Percentiles rank a stretch among this genome's conserved stretches.
These are phyloP conservation scores for Galerucella nymphaeae DNA, from an alignment of 2,888 invertebrate genomes.

Conservation along the genomic window DNA sequence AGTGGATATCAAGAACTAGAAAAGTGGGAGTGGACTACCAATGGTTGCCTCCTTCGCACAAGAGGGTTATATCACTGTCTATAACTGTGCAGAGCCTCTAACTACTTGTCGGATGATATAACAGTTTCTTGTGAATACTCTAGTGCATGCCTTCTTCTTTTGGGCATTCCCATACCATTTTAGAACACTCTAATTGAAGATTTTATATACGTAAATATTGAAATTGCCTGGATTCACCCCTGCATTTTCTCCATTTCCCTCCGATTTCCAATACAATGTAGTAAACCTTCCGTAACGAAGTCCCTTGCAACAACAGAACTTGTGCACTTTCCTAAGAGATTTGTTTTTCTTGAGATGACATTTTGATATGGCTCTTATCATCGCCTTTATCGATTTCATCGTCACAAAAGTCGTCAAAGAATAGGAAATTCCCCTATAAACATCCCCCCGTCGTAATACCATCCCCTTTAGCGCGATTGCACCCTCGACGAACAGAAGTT, in stretches of 20 bases:
- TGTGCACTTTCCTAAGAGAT: constrained; percentile 59
- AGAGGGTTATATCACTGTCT: too few species aligned
- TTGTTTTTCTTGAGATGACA: constrained; percentile 64
- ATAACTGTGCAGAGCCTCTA: too few species aligned
- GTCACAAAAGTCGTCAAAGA: constrained; percentile 29
- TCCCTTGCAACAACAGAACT: constrained; percentile 49
- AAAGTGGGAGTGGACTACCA: too few species aligned
- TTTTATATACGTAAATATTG: constrained; percentile 8
- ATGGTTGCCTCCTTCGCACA: too few species aligned
- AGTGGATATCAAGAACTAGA: too few species aligned
- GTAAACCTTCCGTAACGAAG: constrained; percentile 42
- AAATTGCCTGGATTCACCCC: constrained; percentile 1
- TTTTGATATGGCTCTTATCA: constrained; percentile 59
- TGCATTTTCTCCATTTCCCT: constrained; percentile 29
- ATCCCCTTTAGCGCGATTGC: constrained; percentile 3
- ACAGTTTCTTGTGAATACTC: too few species aligned
- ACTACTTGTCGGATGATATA: too few species aligned
- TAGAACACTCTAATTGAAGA: too few species aligned
- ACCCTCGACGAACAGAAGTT: not conserved
- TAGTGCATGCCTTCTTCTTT: not conserved
- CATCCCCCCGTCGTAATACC: not conserved
- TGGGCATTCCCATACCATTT: too few species aligned
- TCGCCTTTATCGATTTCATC: constrained; percentile 29
- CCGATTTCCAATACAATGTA: constrained; percentile 44
- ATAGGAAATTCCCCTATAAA: constrained; percentile 26